A percentile compares a stretch with the other conserved stretches of the same genome.
Evolutionary conservation across 2,797 vertebrate genomes (phyloP).

Genomic region (Anisognathus igniventris): DNA sequence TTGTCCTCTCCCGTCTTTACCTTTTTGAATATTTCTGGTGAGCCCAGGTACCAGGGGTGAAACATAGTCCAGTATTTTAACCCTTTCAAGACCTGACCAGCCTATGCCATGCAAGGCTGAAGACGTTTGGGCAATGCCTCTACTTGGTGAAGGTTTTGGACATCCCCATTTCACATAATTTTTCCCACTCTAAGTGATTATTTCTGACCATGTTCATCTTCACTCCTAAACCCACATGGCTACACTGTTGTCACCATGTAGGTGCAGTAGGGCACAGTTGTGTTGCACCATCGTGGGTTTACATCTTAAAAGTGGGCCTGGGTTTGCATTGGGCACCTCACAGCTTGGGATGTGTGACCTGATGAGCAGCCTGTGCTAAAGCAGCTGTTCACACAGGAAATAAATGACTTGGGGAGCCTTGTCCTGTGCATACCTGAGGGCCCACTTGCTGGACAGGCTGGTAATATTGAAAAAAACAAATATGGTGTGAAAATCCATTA

Average conservation of each 20-base stretch:
- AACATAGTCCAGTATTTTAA: neutral
- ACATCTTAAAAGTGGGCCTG: fast-evolving
- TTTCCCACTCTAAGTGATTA: neutral
- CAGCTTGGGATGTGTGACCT: neutral
- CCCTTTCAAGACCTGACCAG: neutral
- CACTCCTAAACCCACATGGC: neutral
- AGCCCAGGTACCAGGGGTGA: neutral
- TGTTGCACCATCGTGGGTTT: fast-evolving
- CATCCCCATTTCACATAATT: neutral
- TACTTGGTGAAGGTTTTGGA: neutral
- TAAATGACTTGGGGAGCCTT: neutral
- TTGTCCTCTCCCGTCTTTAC: fast-evolving
- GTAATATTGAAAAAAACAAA: neutral
- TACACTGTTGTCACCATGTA: fast-evolving
- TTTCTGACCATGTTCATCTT: neutral
- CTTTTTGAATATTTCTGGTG: neutral
- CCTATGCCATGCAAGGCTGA: neutral
- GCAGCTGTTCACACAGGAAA: fast-evolving
- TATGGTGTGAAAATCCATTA: neutral
- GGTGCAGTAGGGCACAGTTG: fast-evolving
- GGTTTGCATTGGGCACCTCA: neutral
- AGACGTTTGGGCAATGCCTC: fast-evolving
- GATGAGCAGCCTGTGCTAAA: neutral
- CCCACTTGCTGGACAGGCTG: fast-evolving
- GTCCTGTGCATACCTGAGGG: fast-evolving